Evolutionary conservation across 1,140 invertebrate species (phyloP), one percentile per base, ranked within the genome.

Genomic region (Sitobion miscanthi): DNA sequence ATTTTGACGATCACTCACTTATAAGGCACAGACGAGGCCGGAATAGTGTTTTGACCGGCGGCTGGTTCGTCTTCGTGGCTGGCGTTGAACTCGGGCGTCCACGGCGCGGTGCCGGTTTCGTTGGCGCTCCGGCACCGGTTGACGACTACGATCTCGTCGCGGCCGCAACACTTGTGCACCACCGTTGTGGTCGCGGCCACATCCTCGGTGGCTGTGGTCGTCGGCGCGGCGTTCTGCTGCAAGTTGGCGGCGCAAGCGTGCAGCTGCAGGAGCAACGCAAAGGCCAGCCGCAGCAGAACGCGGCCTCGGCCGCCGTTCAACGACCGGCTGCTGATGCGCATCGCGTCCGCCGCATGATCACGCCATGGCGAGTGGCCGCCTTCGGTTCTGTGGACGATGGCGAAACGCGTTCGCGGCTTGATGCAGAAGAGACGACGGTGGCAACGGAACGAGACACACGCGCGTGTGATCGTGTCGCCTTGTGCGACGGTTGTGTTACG

Each of bases 81-180:
- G 94, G 95, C 96, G 94, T 96, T 96, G 94, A 97, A 97, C 87
- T 96, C 95, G 86, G 97, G 97, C 93, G 95, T 94, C 96, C 97
- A 97, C 54, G 95, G 94, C 91, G 96, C 95, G 94, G 96, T 96
- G 87, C 96, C 96, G 93, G 96, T 95, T 94, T 96, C 95, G 57
- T 91, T 77, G 11, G 96, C 95, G 94, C 96, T 95, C 94, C 96
- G 96, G 95, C 97, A 98, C 93, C 95, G 95, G 69, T 95, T 95
- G 94, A 97, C 97, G n/a, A 97, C 95, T 94, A 97, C 96, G 52
- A 98, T 95, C 95, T 98, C 97, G 94, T 96, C 95, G 38, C 95
- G 95, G 94, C 97, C 97, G 95, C 97, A 98, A 95, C 97, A 98
- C 96, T 98, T 98, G 94, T 97, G 97, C 87, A 97, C 96, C 94